phyloP scores from a whole-genome alignment of 2,888 invertebrate genomes.

The Acrobasis consociella region DNA sequence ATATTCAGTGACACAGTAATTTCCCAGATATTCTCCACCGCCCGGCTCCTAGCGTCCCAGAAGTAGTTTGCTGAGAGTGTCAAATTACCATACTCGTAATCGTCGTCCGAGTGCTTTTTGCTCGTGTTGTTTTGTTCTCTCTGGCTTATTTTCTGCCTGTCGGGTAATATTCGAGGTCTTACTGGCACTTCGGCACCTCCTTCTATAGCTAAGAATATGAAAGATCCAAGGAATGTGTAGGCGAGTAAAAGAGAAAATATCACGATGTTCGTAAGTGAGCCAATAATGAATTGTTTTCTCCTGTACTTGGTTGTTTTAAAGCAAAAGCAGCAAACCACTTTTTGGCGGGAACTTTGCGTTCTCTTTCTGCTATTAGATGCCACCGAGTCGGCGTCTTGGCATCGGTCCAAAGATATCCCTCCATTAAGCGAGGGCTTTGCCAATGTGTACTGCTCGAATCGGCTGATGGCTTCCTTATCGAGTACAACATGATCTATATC shows the following conservation, averaged over 20 bases:
- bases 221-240: slow-evolving; percentile 89
- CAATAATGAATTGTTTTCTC: slow-evolving; percentile 86
- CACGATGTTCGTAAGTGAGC: slow-evolving; percentile 90
- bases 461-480: slow-evolving; percentile 78
- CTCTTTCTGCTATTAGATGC: slow-evolving; percentile 77
- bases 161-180: slow-evolving; percentile 74
- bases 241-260: slow-evolving; percentile 92
- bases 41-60: slow-evolving; percentile 79
- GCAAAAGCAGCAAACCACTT: slow-evolving; percentile 81
- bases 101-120: slow-evolving; percentile 68
- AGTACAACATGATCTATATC: slow-evolving; percentile 77
- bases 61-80: slow-evolving; percentile 75
- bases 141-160: slow-evolving; percentile 76
- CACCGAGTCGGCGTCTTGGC: slow-evolving; percentile 79
- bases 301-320: slow-evolving; percentile 80
- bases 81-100: slow-evolving; percentile 66
- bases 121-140: slow-evolving; percentile 71
- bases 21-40: slow-evolving; percentile 95
- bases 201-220: slow-evolving; percentile 93
- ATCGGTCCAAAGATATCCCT: slow-evolving; percentile 78
- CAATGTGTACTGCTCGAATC: slow-evolving; percentile 78
- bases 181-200: slow-evolving; percentile 84
- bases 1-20: slow-evolving; percentile 94
- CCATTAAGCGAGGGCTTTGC: slow-evolving; percentile 78
- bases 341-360: slow-evolving; percentile 75